Conservation (phyloP, 2,797 vertebrate genomes). For the Rhynchotus rufescens region DNA sequence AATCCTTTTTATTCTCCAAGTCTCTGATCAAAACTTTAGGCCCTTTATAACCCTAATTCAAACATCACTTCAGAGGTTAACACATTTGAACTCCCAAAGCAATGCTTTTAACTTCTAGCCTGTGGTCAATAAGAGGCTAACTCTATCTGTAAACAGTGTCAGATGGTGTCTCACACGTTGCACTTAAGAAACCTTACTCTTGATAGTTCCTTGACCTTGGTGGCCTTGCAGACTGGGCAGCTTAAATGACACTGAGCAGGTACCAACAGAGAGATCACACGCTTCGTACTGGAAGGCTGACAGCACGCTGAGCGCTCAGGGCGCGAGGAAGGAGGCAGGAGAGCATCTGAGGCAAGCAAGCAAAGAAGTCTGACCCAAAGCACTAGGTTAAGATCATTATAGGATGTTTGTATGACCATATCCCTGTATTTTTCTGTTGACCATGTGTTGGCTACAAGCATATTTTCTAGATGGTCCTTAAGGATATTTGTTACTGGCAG, state of each 20-base stretch:
- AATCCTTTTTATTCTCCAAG: constrained; percentile 51
- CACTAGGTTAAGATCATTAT: neutral
- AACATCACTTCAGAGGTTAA: constrained; percentile 85
- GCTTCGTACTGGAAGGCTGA: constrained; percentile 59
- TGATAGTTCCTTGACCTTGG: constrained; percentile 85
- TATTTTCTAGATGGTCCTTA: neutral
- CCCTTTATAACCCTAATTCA: constrained; percentile 80
- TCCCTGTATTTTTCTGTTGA: neutral
- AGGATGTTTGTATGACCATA: neutral
- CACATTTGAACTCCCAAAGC: constrained; percentile 78
- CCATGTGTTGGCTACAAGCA: neutral
- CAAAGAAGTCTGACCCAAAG: neutral
- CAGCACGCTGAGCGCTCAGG: neutral
- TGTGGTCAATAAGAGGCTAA: constrained; percentile 81
- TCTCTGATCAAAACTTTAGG: constrained; percentile 76
- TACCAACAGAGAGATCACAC: constrained; percentile 68
- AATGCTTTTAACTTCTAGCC: constrained; percentile 87
- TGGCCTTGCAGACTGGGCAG: constrained; percentile 70
- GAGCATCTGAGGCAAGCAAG: constrained; percentile 25
- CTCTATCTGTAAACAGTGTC: constrained; percentile 86
- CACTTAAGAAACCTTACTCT: constrained; percentile 87
- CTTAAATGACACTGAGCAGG: constrained; percentile 83
- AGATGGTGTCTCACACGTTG: constrained; percentile 86
- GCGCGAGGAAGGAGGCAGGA: constrained; percentile 1
- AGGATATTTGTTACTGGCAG: neutral